Conservation (phyloP, 1,140 invertebrate genomes). For the Euwallacea similis region DNA sequence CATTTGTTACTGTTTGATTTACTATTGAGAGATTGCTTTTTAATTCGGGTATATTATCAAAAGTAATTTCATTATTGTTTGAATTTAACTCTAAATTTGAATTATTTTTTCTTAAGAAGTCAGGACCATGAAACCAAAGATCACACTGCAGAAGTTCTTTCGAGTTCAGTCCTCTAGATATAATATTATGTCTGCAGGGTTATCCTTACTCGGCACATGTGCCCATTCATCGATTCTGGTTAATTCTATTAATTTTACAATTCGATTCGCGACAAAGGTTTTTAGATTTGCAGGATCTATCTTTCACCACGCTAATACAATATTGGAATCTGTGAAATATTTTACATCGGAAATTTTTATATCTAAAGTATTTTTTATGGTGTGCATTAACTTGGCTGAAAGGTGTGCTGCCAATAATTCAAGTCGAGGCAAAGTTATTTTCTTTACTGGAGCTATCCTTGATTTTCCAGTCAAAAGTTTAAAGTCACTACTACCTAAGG, state of each 20-base stretch:
- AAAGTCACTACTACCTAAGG: neutral
- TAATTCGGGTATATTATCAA: conserved; percentile 35
- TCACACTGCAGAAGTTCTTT: neutral
- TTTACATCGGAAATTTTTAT: conserved; percentile 40
- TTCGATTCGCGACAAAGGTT: conserved; percentile 52
- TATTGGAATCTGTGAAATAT: conserved; percentile 54
- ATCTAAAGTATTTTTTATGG: conserved; percentile 37
- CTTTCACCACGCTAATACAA: conserved; percentile 53
- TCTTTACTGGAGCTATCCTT: conserved; percentile 50
- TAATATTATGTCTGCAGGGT: conserved; percentile 50
- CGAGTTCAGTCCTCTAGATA: conserved; percentile 40
- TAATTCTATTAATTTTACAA: conserved; percentile 46
- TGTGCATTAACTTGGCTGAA: conserved; percentile 37
- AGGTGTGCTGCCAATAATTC: conserved; percentile 51
- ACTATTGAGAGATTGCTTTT: neutral
- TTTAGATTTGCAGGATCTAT: conserved; percentile 46
- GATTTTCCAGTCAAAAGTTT: conserved; percentile 45
- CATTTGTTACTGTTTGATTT: neutral
- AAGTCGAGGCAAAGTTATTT: conserved; percentile 48
- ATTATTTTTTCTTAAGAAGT: neutral
- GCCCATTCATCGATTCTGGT: conserved; percentile 48
- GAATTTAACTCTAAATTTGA: conserved; percentile 1
- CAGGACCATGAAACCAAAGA: conserved; percentile 31
- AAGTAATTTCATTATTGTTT: conserved; percentile 42
- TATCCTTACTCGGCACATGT: conserved; percentile 48